Evolutionary conservation across 1,140 invertebrate species (phyloP).

Genomic region (Drosophila subpulchrella): DNA sequence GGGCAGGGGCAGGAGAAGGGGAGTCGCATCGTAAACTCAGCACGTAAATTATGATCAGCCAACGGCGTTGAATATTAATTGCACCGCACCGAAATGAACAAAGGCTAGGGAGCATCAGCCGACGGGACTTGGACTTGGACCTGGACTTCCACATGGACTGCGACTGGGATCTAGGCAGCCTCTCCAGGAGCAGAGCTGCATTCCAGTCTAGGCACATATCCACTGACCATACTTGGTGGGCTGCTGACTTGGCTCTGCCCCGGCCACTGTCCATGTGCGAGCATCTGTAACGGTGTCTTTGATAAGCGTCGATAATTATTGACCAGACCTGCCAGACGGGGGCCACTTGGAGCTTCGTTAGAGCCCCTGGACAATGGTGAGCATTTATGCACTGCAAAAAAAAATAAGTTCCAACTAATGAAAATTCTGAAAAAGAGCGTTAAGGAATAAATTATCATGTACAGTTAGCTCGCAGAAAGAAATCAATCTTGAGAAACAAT

Average conservation of each 20-base stretch:
- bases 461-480: too few species aligned
- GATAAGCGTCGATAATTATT: constrained; percentile 83
- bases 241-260: constrained; percentile 37
- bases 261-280: constrained; percentile 59
- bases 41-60: constrained; percentile 85
- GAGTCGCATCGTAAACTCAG: constrained; percentile 81
- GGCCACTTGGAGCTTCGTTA: constrained; percentile 50
- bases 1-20: background rate
- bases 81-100: constrained; percentile 80
- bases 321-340: constrained; percentile 50
- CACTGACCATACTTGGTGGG: constrained; percentile 71
- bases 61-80: constrained; percentile 85
- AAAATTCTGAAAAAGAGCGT: too few species aligned
- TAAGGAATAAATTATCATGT: background rate
- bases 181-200: constrained; percentile 38
- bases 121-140: constrained; percentile 19
- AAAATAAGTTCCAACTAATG: background rate
- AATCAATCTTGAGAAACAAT: too few species aligned
- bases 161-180: constrained; percentile 4
- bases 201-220: constrained; percentile 54
- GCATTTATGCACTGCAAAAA: constrained; percentile 9
- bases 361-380: constrained; percentile 34
- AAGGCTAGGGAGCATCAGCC: constrained; percentile 59
- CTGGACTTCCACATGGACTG: constrained; percentile 1
- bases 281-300: constrained; percentile 82